Percentiles rank a stretch among this genome's conserved stretches.
phyloP scores from a whole-genome alignment of 2,888 invertebrate species.

The Tachystola acroxantha region DNA sequence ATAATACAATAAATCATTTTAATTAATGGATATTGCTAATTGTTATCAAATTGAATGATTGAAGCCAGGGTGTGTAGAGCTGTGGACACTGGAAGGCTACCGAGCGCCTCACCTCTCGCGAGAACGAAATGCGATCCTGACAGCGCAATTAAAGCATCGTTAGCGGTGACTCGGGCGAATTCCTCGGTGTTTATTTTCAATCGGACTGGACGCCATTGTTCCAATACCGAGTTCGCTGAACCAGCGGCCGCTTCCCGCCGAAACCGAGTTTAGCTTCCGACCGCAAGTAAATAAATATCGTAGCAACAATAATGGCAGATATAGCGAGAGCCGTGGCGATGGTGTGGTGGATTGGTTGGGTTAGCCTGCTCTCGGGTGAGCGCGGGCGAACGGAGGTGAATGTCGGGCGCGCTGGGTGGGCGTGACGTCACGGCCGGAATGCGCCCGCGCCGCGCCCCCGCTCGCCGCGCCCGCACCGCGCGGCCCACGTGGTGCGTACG shows the following conservation, averaged over 20 bases:
- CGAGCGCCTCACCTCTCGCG: constrained; percentile 16
- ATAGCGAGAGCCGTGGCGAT: constrained; percentile 40
- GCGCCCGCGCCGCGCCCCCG: constrained; percentile 54
- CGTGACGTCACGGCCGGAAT: constrained; percentile 77
- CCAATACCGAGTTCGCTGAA: constrained; percentile 34
- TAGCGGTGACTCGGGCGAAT: constrained; percentile 37
- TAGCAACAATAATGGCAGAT: constrained; percentile 50
- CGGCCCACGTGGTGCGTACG: constrained; percentile 50
- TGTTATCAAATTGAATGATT: too few species aligned
- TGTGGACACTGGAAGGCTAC: constrained; percentile 4
- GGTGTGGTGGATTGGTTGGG: too few species aligned
- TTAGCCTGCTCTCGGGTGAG: constrained; percentile 26
- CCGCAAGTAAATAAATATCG: constrained; percentile 47
- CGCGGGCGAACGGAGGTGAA: constrained; percentile 57
- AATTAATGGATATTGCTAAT: neutral
- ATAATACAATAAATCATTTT: too few species aligned
- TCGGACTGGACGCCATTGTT: constrained; percentile 24
- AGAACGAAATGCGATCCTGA: constrained; percentile 28
- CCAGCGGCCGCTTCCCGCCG: constrained; percentile 27
- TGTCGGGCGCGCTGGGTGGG: constrained; percentile 71
- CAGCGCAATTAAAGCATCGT: constrained; percentile 36
- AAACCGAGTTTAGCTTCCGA: constrained; percentile 37
- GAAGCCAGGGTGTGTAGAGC: neutral
- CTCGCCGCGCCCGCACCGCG: constrained; percentile 13
- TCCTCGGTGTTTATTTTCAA: constrained; percentile 35